Percentiles rank a stretch among this genome's conserved stretches.
Evolutionary conservation across 2,888 invertebrate species (phyloP).

Genomic region (Tenthredo scrophulariae): DNA sequence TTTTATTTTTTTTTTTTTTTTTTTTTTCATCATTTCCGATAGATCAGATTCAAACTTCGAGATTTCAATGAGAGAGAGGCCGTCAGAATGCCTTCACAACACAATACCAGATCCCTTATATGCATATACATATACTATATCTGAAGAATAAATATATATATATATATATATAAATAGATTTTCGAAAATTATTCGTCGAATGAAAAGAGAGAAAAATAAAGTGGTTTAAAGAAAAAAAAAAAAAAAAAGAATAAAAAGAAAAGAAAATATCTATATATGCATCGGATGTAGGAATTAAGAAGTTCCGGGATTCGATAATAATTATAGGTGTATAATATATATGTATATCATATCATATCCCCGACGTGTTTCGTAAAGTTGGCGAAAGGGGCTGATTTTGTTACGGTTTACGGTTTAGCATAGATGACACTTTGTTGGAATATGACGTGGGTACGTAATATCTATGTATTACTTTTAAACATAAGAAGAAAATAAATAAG

Average conservation of each 20-base stretch:
- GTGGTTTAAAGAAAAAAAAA: no score
- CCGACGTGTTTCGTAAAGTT: background rate
- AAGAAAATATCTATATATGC: no score
- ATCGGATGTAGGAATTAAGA: no score
- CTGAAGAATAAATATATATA: no score
- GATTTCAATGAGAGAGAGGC: background rate
- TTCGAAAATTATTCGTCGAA: no score
- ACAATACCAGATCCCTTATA: background rate
- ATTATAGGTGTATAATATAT: no score
- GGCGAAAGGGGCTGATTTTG: background rate
- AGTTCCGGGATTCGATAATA: background rate
- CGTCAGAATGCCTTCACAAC: background rate
- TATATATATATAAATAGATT: no score
- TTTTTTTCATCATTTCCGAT: background rate
- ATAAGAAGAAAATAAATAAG: background rate
- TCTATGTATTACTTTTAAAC: background rate
- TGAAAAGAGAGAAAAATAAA: no score
- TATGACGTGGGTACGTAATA: background rate
- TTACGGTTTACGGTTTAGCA: background rate
- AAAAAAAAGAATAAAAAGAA: no score
- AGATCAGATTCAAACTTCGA: slow-evolving; percentile 5
- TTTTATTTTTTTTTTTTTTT: background rate
- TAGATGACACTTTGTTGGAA: background rate
- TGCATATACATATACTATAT: no score
- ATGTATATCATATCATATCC: no score